These are phyloP conservation scores for Limnephilus marmoratus DNA, from an alignment of 2,888 invertebrate genomes.

Conservation along the genomic window DNA sequence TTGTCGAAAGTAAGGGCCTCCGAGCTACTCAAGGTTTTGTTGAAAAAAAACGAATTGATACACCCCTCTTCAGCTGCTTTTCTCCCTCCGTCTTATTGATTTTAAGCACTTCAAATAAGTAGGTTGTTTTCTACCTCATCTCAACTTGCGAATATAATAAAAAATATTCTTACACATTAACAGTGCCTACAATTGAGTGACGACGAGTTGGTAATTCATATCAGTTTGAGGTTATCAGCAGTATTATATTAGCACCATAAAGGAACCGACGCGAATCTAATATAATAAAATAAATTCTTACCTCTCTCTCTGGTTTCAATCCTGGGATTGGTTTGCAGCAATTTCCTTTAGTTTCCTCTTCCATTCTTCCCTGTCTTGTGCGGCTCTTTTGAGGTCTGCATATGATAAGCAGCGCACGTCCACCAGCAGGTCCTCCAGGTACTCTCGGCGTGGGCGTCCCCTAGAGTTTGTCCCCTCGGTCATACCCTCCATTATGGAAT, in stretches of 20 bases:
- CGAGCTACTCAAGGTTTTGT: not conserved
- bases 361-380: too few relatives aligned
- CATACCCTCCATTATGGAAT: too few relatives aligned
- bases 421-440: too few relatives aligned
- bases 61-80: not conserved
- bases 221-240: not conserved
- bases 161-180: not conserved
- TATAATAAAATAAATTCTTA: too few relatives aligned
- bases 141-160: not conserved
- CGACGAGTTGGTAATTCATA: not conserved
- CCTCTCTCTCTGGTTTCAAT: too few relatives aligned
- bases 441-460: too few relatives aligned
- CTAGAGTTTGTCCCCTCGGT: too few relatives aligned
- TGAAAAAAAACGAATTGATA: not conserved
- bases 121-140: not conserved
- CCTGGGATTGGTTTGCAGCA: too few relatives aligned
- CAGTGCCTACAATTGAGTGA: not conserved
- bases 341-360: too few relatives aligned
- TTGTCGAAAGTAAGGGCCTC: not conserved
- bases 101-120: not conserved
- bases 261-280: too few relatives aligned
- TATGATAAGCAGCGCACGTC: too few relatives aligned
- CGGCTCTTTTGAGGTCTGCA: too few relatives aligned
- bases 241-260: not conserved
- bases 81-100: not conserved